These are phyloP conservation scores for Esox masquinongy DNA, from an alignment of 2,797 vertebrate species.

Conservation along the genomic window DNA sequence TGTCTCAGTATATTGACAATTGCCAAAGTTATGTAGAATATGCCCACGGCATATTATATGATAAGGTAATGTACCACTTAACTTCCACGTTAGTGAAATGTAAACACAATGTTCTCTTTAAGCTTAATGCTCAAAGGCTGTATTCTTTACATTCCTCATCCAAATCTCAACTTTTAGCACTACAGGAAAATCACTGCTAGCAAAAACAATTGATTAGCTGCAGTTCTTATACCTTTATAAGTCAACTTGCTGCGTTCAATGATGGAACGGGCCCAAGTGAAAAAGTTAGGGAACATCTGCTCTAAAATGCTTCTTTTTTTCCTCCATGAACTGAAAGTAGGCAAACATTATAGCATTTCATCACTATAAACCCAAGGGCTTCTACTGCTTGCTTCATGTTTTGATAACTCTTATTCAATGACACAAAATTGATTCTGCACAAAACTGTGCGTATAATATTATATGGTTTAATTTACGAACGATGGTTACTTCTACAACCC, in stretches of 20 bases:
- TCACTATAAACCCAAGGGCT: background rate
- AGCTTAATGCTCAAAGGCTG: background rate
- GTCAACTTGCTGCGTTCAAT: too few species aligned
- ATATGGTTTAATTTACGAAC: too few species aligned
- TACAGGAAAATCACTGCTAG: background rate
- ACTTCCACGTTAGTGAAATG: background rate
- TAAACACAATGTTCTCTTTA: background rate
- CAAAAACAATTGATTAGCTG: too few species aligned
- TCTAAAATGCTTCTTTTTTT: background rate
- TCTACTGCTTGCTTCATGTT: background rate
- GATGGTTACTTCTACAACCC: too few species aligned
- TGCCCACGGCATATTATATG: background rate
- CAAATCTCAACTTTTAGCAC: background rate
- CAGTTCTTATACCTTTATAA: too few species aligned
- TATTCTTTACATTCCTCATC: background rate
- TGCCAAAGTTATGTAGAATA: background rate
- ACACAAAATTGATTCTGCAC: too few species aligned
- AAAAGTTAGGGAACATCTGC: background rate
- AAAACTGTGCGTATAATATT: too few species aligned
- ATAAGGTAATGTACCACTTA: background rate
- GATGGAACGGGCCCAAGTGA: background rate
- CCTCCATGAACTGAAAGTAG: background rate
- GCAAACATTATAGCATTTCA: background rate
- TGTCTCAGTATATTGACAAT: conserved; percentile 2
- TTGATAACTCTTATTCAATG: too few species aligned